These are phyloP conservation scores for Chrysotoxum bicinctum DNA, from an alignment of 2,888 invertebrate species.

Conservation along the genomic window DNA sequence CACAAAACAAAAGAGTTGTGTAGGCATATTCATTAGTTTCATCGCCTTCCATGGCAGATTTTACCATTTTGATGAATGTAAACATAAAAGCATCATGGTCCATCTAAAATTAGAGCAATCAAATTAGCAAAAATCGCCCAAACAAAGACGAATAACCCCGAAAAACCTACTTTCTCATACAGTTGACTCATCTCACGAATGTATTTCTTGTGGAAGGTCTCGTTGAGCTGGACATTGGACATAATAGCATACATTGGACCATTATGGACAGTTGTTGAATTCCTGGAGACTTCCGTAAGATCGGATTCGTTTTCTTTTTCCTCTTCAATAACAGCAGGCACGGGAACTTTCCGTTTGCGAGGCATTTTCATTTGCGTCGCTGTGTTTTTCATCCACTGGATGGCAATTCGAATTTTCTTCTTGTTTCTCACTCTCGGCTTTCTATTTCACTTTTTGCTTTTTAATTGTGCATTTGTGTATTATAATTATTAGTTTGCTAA, in stretches of 20 bases:
- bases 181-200: constrained; percentile 85
- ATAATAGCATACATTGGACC: constrained; percentile 82
- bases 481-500: constrained; percentile 29
- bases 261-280: constrained; percentile 73
- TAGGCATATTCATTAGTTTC: constrained; percentile 88
- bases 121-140: constrained; percentile 25
- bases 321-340: constrained; percentile 69
- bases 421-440: neutral
- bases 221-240: constrained; percentile 85
- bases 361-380: constrained; percentile 74
- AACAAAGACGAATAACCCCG: constrained; percentile 5
- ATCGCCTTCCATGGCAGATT: constrained; percentile 85
- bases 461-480: constrained; percentile 43
- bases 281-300: constrained; percentile 49
- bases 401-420: constrained; percentile 14
- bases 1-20: constrained; percentile 87
- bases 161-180: constrained; percentile 84
- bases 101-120: constrained; percentile 79
- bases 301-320: constrained; percentile 76
- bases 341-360: constrained; percentile 75
- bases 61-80: constrained; percentile 86
- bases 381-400: neutral
- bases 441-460: constrained; percentile 3
- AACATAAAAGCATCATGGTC: constrained; percentile 84
- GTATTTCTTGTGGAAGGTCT: constrained; percentile 86